Conservation (phyloP, 2,797 vertebrate species). For the Rhinoraja longicauda region DNA sequence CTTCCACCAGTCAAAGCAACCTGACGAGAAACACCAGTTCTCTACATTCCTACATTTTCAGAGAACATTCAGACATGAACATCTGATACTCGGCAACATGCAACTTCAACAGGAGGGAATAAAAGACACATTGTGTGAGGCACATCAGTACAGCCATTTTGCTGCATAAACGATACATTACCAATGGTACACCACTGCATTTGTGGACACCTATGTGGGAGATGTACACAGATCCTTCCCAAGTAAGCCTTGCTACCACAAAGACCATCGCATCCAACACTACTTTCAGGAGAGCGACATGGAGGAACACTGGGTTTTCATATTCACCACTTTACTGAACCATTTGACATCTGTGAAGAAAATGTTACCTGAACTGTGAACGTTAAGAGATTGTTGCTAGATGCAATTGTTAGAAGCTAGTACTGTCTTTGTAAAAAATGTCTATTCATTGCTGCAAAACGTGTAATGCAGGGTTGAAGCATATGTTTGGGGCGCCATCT, state of each 20-base stretch:
- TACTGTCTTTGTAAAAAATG: slow-evolving; percentile 15
- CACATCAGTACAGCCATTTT: slow-evolving; percentile 35
- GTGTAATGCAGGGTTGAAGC: slow-evolving; percentile 97
- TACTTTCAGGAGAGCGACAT: slow-evolving; percentile 50
- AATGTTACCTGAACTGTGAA: slow-evolving; percentile 34
- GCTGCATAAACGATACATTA: slow-evolving; percentile 36
- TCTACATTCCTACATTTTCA: slow-evolving; percentile 37
- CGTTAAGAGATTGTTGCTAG: slow-evolving; percentile 25
- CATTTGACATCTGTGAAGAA: slow-evolving; percentile 47
- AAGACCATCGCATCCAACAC: slow-evolving; percentile 37
- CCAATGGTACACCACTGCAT: slow-evolving; percentile 33
- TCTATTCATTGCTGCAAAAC: slow-evolving; percentile 81
- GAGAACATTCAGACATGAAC: slow-evolving; percentile 35
- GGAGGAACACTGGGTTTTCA: slow-evolving; percentile 55
- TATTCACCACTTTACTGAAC: slow-evolving; percentile 52
- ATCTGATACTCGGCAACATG: slow-evolving; percentile 31
- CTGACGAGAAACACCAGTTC: slow-evolving; percentile 29
- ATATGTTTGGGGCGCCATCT: slow-evolving; percentile 87
- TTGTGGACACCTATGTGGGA: slow-evolving; percentile 56
- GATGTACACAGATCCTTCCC: slow-evolving; percentile 59
- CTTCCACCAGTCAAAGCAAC: slow-evolving; percentile 33
- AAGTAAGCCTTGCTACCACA: slow-evolving; percentile 54
- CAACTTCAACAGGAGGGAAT: slow-evolving; percentile 36
- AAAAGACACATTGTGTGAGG: slow-evolving; percentile 33
- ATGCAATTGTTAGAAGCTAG: slow-evolving; percentile 36